These are phyloP conservation scores for Callyntrura sp. DNA, from an alignment of 2,888 invertebrate species.

Conservation along the genomic window DNA sequence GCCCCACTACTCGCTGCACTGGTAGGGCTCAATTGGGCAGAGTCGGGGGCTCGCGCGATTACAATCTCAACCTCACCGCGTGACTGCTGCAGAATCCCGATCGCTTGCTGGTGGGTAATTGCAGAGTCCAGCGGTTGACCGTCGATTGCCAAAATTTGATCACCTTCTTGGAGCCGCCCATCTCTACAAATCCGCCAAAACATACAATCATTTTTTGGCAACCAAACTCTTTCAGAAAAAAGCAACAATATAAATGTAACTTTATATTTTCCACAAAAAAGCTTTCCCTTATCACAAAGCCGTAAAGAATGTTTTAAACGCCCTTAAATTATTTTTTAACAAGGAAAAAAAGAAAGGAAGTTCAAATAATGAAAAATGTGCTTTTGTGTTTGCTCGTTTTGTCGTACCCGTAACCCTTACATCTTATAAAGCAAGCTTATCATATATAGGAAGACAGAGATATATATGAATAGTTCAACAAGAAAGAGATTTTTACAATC, in stretches of 20 bases:
- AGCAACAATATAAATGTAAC: not conserved
- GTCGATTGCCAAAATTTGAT: constrained; percentile 94
- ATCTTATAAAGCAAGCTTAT: constrained; percentile 50
- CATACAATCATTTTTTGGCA: constrained; percentile 3
- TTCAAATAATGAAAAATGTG: constrained; percentile 40
- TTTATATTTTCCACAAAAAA: constrained; percentile 60
- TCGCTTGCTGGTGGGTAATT: constrained; percentile 94
- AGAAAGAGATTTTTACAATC: not conserved
- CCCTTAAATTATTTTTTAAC: constrained; percentile 5
- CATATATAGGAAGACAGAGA: constrained; percentile 11
- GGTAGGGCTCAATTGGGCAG: constrained; percentile 73
- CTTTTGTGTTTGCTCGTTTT: constrained; percentile 77
- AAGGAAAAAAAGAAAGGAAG: not conserved
- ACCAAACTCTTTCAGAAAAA: not conserved
- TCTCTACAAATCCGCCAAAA: constrained; percentile 86
- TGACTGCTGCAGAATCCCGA: constrained; percentile 90
- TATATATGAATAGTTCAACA: constrained; percentile 29
- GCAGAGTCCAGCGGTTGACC: constrained; percentile 91
- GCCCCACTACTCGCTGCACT: constrained; percentile 79
- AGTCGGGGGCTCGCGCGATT: constrained; percentile 88
- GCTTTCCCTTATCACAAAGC: constrained; percentile 58
- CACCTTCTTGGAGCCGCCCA: constrained; percentile 91
- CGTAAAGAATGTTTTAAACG: constrained; percentile 2
- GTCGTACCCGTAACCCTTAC: constrained; percentile 52
- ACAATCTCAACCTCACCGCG: constrained; percentile 85